Evolutionary conservation across 2,113 vertebrate species (phyloP).

Genomic region (Rhagologus leucostigma): DNA sequence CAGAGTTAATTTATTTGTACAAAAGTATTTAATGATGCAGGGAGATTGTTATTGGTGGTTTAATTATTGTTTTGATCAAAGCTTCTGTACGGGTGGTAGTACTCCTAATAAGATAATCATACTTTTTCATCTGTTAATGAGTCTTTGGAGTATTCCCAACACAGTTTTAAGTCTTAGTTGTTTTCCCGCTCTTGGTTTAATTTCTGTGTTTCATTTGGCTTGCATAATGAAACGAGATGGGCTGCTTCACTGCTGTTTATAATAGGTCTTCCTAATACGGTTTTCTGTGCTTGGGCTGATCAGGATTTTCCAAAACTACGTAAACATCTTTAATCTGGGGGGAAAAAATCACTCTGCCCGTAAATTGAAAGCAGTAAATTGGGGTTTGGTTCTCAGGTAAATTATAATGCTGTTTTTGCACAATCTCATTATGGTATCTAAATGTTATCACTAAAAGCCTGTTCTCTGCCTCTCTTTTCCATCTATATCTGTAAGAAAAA

Average conservation of each 20-base stretch:
- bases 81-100: constrained; percentile 54
- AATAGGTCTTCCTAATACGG: neutral
- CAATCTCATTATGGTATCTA: neutral
- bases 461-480: neutral
- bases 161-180: constrained; percentile 48
- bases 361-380: neutral
- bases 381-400: neutral
- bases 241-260: neutral
- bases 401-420: neutral
- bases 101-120: constrained; percentile 65
- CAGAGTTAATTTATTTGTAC: constrained; percentile 58
- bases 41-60: constrained; percentile 53
- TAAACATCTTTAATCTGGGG: neutral
- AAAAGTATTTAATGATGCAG: constrained; percentile 55
- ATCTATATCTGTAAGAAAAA: neutral
- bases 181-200: constrained; percentile 33
- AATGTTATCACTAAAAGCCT: neutral
- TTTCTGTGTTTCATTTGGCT: constrained; percentile 43
- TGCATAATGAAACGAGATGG: neutral
- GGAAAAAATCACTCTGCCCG: neutral
- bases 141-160: constrained; percentile 59
- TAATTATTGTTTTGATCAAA: constrained; percentile 67
- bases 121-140: constrained; percentile 66
- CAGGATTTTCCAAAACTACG: neutral
- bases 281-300: neutral